Evolutionary conservation across 2,888 invertebrate genomes (phyloP), one percentile per base, ranked within the genome.

Genomic region (Desoria tigrina): DNA sequence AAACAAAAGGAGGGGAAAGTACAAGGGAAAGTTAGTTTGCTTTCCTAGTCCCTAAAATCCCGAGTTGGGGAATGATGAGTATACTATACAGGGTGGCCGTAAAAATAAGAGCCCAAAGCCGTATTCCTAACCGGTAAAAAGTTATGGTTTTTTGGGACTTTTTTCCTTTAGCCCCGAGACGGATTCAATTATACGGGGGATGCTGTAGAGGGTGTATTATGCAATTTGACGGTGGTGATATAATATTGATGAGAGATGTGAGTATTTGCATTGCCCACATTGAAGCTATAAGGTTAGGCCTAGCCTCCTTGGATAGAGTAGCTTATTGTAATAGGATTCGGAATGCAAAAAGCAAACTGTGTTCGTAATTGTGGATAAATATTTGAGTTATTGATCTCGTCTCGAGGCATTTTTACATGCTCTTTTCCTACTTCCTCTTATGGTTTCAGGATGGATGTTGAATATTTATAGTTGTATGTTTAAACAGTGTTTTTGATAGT

Each of bases 291-390:
- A 32, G 11, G 32, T 32, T 7, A 4, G 11, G 11, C 32, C 32
- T 11, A 32, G 32, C 32, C 32, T 11, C 32, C 32, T 32, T 32
- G 32, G 32, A 7, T 32, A 32, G 32, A 11, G n/a, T n/a, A n/a
- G 32, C 32, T 32, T 32, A n/a, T n/a, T n/a, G 59, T 65, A 65
- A 64, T 61, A 42, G 65, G 60, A 60, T 64, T 37, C 50, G 32
- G 65, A 69, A 67, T 62, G 60, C 63, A 70, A 65, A n/a, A n/a
- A 63, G 70, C 56, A 62, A 70, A 70, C 70, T 67, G 51, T 37
- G 49, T 58, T 55, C 58, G 60, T 70, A 70, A 70, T 69, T 70
- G 70, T 61, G 70, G 62, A 70, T 70, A 70, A 70, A 70, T 70
- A 70, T 70, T 70, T 67, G 68, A 70, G 65, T 50, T 70, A 67